A percentile compares a stretch with the other conserved stretches of the same genome.
These are phyloP conservation scores for Amblyraja radiata DNA, from an alignment of 2,797 vertebrate species.

Conservation along the genomic window DNA sequence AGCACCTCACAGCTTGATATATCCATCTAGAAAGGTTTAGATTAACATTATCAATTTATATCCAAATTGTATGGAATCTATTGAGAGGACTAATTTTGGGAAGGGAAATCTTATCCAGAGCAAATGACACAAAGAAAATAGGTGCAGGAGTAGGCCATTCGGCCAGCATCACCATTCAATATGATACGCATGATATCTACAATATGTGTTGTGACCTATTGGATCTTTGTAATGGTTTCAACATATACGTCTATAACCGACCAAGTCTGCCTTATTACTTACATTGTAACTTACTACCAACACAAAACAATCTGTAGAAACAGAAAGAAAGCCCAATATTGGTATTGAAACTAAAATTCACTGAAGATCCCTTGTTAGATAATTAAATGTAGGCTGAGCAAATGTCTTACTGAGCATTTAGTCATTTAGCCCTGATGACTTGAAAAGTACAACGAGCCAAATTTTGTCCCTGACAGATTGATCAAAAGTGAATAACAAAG, in stretches of 20 bases:
- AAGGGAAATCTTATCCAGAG: not conserved
- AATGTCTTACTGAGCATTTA: not conserved
- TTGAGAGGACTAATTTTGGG: not conserved
- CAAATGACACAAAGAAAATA: too few species aligned
- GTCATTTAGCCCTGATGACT: not conserved
- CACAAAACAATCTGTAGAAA: not conserved
- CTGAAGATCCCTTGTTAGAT: not conserved
- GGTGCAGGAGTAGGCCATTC: too few species aligned
- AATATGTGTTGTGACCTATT: not conserved
- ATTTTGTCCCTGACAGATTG: not conserved
- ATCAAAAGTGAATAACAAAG: not conserved
- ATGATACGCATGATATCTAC: not conserved
- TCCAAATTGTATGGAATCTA: not conserved
- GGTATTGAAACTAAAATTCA: not conserved
- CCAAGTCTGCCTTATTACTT: not conserved
- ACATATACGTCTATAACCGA: not conserved
- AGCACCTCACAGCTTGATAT: too few species aligned
- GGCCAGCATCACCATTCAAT: too few species aligned
- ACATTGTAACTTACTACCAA: not conserved
- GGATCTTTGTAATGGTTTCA: not conserved
- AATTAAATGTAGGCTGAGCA: not conserved
- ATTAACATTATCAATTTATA: not conserved
- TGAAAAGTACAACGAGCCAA: not conserved
- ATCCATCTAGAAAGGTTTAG: not conserved
- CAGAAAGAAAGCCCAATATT: not conserved